phyloP scores from a whole-genome alignment of 2,888 invertebrate genomes.

The Diadegma fenestrale region DNA sequence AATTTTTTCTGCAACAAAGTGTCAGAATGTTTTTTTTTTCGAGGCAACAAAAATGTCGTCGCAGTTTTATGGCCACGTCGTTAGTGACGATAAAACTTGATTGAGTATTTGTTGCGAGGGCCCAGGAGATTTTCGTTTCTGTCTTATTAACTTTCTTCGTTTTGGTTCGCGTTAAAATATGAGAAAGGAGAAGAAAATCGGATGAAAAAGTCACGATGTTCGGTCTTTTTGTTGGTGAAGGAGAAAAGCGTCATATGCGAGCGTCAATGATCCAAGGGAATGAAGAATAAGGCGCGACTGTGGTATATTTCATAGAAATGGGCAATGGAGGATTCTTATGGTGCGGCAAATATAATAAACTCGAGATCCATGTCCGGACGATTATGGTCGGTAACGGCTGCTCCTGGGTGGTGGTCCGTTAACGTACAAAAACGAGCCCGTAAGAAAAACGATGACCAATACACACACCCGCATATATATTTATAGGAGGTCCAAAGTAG shows the following conservation, averaged over 20 bases:
- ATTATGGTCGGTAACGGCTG: conserved; percentile 78
- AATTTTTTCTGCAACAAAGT: not conserved
- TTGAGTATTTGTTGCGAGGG: not conserved
- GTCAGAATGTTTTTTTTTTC: not conserved
- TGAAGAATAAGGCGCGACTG: conserved; percentile 57
- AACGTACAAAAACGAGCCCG: conserved; percentile 73
- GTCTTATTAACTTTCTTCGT: conserved; percentile 5
- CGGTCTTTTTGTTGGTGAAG: not conserved
- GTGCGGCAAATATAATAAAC: conserved; percentile 84
- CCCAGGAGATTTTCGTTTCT: not conserved
- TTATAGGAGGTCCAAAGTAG: not conserved
- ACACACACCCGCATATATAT: not conserved
- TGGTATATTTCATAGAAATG: conserved; percentile 75
- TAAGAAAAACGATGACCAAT: conserved; percentile 61
- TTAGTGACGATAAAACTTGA: conserved; percentile 38
- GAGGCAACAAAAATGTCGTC: not conserved
- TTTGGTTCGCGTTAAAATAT: conserved; percentile 25
- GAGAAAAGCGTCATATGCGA: conserved; percentile 19
- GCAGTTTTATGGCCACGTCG: conserved; percentile 30
- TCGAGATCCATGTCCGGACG: conserved; percentile 82
- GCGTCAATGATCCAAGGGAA: conserved; percentile 48
- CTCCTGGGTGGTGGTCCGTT: conserved; percentile 73
- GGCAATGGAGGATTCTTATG: conserved; percentile 84
- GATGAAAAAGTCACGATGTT: conserved; percentile 42
- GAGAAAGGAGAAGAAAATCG: conserved; percentile 36